Conservation (phyloP, 64 coral and sea anemone species). For the Dendrophyllia cribrosa region DNA sequence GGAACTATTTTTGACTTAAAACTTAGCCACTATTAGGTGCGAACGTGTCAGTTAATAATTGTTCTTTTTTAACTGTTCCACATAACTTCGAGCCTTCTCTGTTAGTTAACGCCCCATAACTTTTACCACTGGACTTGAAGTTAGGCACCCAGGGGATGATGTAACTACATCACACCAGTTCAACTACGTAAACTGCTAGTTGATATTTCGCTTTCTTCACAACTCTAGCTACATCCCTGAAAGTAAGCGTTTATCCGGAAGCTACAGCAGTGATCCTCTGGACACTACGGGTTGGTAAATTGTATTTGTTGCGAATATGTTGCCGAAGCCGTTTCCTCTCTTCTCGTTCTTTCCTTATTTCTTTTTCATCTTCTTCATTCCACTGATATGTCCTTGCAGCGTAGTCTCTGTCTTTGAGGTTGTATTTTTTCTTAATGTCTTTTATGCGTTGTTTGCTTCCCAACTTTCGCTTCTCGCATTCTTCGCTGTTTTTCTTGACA, state of each 20-base stretch:
- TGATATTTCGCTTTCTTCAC: neutral
- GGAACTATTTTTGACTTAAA: too few species aligned
- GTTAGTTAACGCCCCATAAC: too few species aligned
- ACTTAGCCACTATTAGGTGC: too few species aligned
- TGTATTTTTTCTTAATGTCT: slow-evolving; percentile 27
- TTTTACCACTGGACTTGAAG: too few species aligned
- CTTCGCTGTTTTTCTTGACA: slow-evolving; percentile 4
- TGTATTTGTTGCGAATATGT: slow-evolving; percentile 28
- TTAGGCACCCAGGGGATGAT: too few species aligned
- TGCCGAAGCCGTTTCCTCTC: slow-evolving; percentile 1
- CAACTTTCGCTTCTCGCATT: slow-evolving; percentile 1
- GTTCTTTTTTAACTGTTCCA: too few species aligned
- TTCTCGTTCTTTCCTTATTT: neutral
- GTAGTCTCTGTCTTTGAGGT: slow-evolving; percentile 39
- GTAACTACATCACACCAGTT: too few species aligned
- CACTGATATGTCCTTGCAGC: neutral
- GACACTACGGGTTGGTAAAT: neutral
- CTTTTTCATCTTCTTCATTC: slow-evolving; percentile 4
- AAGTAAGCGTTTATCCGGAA: neutral
- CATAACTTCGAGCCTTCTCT: too few species aligned
- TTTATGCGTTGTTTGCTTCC: slow-evolving; percentile 20
- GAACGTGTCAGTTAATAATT: too few species aligned
- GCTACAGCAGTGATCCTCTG: neutral
- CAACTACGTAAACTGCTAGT: too few species aligned
- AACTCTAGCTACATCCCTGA: neutral